phyloP scores from a whole-genome alignment of 2,888 invertebrate genomes.

The Apotomis betuletana region DNA sequence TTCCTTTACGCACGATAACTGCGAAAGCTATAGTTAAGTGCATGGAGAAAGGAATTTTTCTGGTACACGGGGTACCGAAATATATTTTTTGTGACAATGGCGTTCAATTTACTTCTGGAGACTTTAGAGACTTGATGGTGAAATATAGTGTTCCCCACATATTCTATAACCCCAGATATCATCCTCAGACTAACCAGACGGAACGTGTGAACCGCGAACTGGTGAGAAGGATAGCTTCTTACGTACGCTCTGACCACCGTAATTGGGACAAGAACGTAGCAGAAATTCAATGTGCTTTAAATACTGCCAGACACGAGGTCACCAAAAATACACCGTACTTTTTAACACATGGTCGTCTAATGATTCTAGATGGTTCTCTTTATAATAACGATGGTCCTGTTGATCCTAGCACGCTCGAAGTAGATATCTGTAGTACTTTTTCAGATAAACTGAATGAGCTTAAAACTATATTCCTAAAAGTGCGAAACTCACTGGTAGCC shows the following conservation, averaged over 20 bases:
- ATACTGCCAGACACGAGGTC: background rate
- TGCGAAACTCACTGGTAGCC: no score
- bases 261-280: background rate
- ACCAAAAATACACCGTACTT: background rate
- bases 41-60: background rate
- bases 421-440: no score
- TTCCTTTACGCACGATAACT: background rate
- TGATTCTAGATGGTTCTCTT: background rate
- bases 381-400: background rate
- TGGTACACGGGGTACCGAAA: background rate
- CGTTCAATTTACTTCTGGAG: background rate
- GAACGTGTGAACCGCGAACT: background rate
- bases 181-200: constrained; percentile 1
- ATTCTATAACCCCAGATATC: background rate
- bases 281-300: constrained; percentile 7
- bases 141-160: no score
- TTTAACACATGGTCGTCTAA: background rate
- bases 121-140: no score
- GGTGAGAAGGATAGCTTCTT: background rate
- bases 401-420: background rate
- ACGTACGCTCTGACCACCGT: background rate
- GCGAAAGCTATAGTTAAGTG: background rate
- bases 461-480: no score
- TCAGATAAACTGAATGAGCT: no score
- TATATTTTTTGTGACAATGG: background rate